Evolutionary conservation across 2,888 invertebrate genomes (phyloP).

Genomic region (Stenurella melanura): DNA sequence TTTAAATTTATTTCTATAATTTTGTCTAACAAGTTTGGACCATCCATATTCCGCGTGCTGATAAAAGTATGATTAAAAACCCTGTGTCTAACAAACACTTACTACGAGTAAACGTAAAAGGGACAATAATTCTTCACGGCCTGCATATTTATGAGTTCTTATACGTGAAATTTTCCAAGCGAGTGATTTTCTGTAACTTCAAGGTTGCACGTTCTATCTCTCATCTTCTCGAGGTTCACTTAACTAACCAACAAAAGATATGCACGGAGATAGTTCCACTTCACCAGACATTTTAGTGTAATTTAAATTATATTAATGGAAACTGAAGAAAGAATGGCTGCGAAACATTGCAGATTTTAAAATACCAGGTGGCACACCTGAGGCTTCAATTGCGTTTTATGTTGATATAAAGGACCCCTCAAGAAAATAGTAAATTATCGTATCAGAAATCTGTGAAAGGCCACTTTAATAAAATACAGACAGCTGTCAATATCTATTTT

Average conservation of each 20-base stretch:
- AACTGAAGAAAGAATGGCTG: neutral
- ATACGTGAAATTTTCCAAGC: constrained; percentile 33
- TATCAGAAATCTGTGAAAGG: too few relatives aligned
- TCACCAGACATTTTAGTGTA: constrained; percentile 18
- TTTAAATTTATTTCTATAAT: neutral
- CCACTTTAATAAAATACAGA: too few relatives aligned
- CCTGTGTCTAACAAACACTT: neutral
- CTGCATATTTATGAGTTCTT: constrained; percentile 14
- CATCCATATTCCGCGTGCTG: neutral
- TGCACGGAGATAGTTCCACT: constrained; percentile 16
- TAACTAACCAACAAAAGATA: constrained; percentile 13
- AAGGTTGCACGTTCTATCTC: constrained; percentile 9
- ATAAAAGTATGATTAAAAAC: neutral
- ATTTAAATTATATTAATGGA: neutral
- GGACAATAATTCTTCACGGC: neutral
- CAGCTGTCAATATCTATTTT: too few relatives aligned
- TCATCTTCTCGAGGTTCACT: neutral
- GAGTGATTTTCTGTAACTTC: constrained; percentile 29
- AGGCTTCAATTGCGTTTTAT: too few relatives aligned
- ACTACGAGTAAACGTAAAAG: neutral
- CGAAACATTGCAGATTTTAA: neutral
- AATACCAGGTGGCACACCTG: neutral
- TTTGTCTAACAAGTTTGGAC: neutral
- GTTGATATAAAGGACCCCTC: too few relatives aligned
- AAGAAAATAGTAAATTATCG: too few relatives aligned